A percentile compares a stretch with the other conserved stretches of the same genome.
Conservation (phyloP, 2,888 invertebrate genomes). For the Celastrina argiolus region DNA sequence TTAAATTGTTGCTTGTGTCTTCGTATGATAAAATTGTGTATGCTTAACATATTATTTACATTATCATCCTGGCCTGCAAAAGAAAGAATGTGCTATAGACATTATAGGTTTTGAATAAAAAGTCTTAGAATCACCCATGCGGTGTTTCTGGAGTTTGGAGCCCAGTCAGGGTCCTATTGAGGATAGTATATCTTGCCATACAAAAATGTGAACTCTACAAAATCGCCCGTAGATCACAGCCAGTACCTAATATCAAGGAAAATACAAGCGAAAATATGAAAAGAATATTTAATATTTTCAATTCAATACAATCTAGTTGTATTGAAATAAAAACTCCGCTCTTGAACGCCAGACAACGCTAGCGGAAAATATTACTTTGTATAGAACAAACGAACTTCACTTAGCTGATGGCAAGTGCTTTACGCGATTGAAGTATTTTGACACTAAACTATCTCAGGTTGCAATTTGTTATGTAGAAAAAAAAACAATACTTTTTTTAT, state of each 20-base stretch:
- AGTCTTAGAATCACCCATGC: too few relatives aligned
- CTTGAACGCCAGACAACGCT: conserved; percentile 1
- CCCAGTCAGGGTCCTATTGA: too few relatives aligned
- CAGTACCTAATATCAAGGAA: neutral
- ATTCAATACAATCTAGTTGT: conserved; percentile 2
- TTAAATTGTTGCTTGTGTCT: too few relatives aligned
- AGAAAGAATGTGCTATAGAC: too few relatives aligned
- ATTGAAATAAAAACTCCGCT: conserved; percentile 3
- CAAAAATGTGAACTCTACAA: neutral
- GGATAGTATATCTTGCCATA: neutral
- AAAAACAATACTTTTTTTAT: neutral
- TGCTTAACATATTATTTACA: neutral
- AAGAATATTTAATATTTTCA: conserved; percentile 21
- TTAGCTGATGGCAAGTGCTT: conserved; percentile 5
- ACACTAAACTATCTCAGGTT: neutral
- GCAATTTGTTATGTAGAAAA: neutral
- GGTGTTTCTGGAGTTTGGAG: too few relatives aligned
- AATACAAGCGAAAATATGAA: conserved; percentile 20
- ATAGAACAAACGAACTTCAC: neutral
- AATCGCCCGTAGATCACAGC: conserved; percentile 1
- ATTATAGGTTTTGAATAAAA: too few relatives aligned
- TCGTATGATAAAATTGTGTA: too few relatives aligned
- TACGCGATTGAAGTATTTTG: neutral
- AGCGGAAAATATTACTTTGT: neutral
- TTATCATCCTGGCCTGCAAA: too few relatives aligned